Percentiles rank a stretch among this genome's conserved stretches.
These are phyloP conservation scores for Prochilodus magdalenae DNA, from an alignment of 2,113 vertebrate genomes.

Conservation along the genomic window DNA sequence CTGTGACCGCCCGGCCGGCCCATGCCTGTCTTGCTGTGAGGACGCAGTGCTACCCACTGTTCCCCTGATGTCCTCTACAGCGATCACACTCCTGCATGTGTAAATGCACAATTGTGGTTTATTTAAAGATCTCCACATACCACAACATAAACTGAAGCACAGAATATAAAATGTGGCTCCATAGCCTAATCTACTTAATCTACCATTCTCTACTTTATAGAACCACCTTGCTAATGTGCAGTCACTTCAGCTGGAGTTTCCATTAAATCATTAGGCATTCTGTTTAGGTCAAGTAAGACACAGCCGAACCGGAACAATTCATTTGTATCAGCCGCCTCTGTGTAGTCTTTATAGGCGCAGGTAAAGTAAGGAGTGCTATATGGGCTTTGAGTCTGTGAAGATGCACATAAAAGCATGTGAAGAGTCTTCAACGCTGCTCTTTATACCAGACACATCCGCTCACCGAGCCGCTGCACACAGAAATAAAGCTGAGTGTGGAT, in stretches of 20 bases:
- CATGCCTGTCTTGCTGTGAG: too few species aligned
- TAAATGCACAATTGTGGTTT: too few species aligned
- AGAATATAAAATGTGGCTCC: too few species aligned
- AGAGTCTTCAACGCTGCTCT: conserved; percentile 32
- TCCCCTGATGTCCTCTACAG: too few species aligned
- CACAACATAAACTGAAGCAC: too few species aligned
- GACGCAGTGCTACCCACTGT: too few species aligned
- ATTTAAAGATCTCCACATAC: too few species aligned
- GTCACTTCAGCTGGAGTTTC: background rate
- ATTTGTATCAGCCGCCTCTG: conserved; percentile 11
- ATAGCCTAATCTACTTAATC: too few species aligned
- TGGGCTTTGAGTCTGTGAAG: conserved; percentile 26
- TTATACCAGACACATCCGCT: conserved; percentile 29
- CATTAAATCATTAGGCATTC: too few species aligned
- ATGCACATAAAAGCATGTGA: conserved; percentile 41
- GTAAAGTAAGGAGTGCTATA: conserved; percentile 13
- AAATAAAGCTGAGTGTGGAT: conserved; percentile 31
- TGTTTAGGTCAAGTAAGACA: background rate
- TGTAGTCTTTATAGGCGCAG: conserved; percentile 20
- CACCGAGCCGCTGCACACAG: background rate
- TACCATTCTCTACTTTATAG: too few species aligned
- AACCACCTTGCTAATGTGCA: background rate
- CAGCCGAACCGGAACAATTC: background rate
- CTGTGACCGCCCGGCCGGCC: too few species aligned
- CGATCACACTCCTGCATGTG: too few species aligned